Percentiles rank a stretch among this genome's conserved stretches.
phyloP scores from a whole-genome alignment of 2,797 vertebrate genomes.

The Tinamus major region DNA sequence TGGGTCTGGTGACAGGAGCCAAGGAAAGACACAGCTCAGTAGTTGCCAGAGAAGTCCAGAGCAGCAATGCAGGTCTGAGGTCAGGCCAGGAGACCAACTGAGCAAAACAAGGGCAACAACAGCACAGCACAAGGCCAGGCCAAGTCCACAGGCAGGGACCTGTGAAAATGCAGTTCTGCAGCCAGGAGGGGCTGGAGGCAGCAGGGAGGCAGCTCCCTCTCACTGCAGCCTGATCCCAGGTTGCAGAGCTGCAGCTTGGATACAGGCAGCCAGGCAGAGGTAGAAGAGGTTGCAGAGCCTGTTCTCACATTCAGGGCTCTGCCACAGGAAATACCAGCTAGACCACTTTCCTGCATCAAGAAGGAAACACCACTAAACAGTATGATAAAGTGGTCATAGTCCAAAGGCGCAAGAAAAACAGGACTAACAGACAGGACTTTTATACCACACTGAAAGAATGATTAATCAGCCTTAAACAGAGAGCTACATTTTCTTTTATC shows the following conservation, averaged over 20 bases:
- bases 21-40: neutral
- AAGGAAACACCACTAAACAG: slow-evolving; percentile 18
- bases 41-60: neutral
- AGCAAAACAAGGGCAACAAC: neutral
- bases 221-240: neutral
- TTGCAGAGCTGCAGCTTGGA: accelerated
- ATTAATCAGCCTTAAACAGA: slow-evolving; percentile 13
- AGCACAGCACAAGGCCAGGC: neutral
- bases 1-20: accelerated
- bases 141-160: neutral
- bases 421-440: neutral
- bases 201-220: neutral
- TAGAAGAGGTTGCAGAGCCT: neutral
- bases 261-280: neutral
- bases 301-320: neutral
- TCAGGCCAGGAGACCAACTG: neutral
- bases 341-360: neutral
- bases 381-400: slow-evolving; percentile 1
- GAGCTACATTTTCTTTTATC: neutral
- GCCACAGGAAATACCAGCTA: accelerated
- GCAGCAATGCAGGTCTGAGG: neutral
- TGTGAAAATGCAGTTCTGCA: neutral
- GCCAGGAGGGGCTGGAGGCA: neutral
- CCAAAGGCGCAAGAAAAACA: neutral
- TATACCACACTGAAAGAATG: neutral